Percentiles rank a stretch among this genome's conserved stretches.
These are phyloP conservation scores for Sterna hirundo DNA, from an alignment of 2,113 vertebrate genomes.

Conservation along the genomic window DNA sequence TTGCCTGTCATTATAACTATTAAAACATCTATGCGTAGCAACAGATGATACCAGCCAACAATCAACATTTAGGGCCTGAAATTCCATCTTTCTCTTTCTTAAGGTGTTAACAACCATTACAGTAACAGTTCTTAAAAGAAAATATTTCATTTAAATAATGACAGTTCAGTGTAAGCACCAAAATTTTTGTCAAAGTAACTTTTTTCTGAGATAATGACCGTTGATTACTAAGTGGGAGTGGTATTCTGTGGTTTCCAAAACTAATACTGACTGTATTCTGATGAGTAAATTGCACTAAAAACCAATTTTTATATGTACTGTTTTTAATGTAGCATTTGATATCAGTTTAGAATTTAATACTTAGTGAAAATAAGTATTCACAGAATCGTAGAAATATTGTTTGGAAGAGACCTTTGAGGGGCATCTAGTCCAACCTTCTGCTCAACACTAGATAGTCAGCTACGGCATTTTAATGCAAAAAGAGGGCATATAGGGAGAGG, in stretches of 20 bases:
- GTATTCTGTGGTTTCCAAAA: not conserved
- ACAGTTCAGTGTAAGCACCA: not conserved
- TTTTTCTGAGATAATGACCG: not conserved
- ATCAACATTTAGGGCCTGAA: not conserved
- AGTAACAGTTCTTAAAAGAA: not conserved
- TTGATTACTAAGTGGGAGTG: not conserved
- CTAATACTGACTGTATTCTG: not conserved
- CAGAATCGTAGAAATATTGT: not conserved
- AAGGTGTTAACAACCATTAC: not conserved
- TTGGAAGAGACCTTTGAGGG: not conserved
- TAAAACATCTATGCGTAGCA: not conserved
- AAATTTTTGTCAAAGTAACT: not conserved
- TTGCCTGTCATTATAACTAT: not conserved
- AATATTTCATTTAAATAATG: not conserved
- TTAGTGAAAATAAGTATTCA: not conserved
- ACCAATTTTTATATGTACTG: fast-evolving
- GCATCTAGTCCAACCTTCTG: not conserved
- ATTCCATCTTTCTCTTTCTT: not conserved
- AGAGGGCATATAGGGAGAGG: not conserved
- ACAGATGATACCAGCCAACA: not conserved
- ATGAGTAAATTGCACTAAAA: not conserved
- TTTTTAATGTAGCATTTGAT: not conserved
- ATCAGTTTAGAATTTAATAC: not conserved
- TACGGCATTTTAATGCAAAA: not conserved
- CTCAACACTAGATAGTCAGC: not conserved